Evolutionary conservation across 1,140 invertebrate species (phyloP), one percentile per base, ranked within the genome.

Genomic region (Pomacea maculata): DNA sequence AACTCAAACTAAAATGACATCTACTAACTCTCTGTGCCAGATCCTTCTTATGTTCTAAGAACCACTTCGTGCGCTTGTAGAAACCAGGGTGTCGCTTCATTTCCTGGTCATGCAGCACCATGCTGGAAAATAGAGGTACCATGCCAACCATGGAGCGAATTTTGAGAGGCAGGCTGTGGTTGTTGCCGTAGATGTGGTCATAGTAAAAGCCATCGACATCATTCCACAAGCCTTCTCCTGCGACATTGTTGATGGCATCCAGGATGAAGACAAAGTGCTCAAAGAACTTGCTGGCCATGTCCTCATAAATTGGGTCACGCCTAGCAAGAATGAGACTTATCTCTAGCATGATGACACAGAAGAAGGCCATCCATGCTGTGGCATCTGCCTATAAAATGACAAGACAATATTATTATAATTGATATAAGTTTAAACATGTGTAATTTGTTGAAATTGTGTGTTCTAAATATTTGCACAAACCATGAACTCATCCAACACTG

Each of bases 321-420:
- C 87, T 79, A 17, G 91, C 88, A 71, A 92, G 83, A 19, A 89
- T 89, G 14, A 92, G 86, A 29, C 91, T 89, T 17, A 92, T 91
- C 81, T 92, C 90, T 78, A 92, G 79, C 91, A 92, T 92, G 57
- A 88, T 87, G 12, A 87, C 81, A 83, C 89, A 89, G 86, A 90
- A 92, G 82, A 92, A 91, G 12, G 90, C 91, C 90, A 92, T 91
- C 92, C 92, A 92, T 0, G 91, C 91, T 8, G 91, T 91, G 34
- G 90, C 92, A 86, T 92, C 92, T 0, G 91, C 91, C 88, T 91
- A 80, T 15, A 78, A 45, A 72, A 54, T 72, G 0, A 45, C 34
- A 45, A 45, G 6, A 45, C 34, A 45, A 45, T 45, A 45, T 45
- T 45, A 45, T 45, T 6, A 45, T 45, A 45, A 6, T 4, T 45